Evolutionary conservation across 1,140 invertebrate species (phyloP).

Genomic region (Meloidogyne floridensis): DNA sequence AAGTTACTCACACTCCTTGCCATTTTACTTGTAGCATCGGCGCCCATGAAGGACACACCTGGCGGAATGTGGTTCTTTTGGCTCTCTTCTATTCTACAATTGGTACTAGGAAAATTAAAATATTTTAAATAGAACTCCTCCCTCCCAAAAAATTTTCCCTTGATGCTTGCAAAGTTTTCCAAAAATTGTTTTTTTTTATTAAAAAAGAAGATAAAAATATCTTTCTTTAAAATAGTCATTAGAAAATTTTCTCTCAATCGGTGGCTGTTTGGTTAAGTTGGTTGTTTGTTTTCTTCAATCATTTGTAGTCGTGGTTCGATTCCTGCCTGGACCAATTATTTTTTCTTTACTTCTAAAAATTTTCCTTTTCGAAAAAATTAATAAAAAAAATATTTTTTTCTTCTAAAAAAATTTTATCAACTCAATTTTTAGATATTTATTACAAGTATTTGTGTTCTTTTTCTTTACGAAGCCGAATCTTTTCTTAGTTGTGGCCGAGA

Average conservation of each 20-base stretch:
- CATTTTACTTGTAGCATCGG: slow-evolving; percentile 34
- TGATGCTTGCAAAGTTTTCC: no score
- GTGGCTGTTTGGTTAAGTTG: neutral
- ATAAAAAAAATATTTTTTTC: neutral
- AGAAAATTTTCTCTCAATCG: no score
- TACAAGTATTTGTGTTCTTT: slow-evolving; percentile 31
- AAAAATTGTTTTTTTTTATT: no score
- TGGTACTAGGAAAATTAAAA: neutral
- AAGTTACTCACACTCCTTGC: slow-evolving; percentile 32
- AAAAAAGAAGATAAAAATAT: no score
- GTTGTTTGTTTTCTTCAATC: neutral
- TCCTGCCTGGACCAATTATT: neutral
- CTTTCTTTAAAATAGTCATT: no score
- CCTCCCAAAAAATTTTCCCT: no score
- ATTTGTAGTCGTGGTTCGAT: neutral
- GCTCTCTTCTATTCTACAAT: slow-evolving; percentile 45
- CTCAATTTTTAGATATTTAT: slow-evolving; percentile 40
- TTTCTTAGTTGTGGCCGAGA: slow-evolving; percentile 27
- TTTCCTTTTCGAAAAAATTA: neutral
- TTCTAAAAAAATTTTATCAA: neutral
- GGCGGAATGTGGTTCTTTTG: slow-evolving; percentile 50
- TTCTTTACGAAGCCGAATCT: slow-evolving; percentile 45
- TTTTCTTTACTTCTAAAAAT: neutral
- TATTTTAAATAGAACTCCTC: no score
- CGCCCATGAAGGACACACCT: slow-evolving; percentile 3